Conservation (phyloP, 2,888 invertebrate species). For the Standfussiana lucernea region DNA sequence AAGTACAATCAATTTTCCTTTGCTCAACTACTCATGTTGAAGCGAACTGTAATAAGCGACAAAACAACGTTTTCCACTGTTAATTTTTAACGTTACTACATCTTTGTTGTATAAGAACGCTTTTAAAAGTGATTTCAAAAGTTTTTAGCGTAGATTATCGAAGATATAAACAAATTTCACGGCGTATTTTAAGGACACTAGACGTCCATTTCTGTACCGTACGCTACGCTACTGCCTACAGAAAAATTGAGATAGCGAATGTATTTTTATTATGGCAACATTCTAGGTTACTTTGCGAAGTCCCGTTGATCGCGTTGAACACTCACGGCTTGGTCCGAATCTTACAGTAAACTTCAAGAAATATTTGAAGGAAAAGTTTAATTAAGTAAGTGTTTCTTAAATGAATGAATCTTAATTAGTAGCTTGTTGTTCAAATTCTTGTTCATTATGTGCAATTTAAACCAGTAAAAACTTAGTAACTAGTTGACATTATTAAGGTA, state of each 20-base stretch:
- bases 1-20: constrained; percentile 69
- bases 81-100: constrained; percentile 85
- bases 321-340: constrained; percentile 64
- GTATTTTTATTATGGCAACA: constrained; percentile 86
- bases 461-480: not conserved
- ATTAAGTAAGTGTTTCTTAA: not conserved
- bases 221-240: constrained; percentile 88
- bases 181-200: constrained; percentile 78
- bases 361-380: not conserved
- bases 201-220: constrained; percentile 89
- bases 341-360: rapidly evolving
- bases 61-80: constrained; percentile 80
- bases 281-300: constrained; percentile 69
- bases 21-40: constrained; percentile 65
- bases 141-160: constrained; percentile 88
- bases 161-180: constrained; percentile 89
- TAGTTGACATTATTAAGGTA: not conserved
- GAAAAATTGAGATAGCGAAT: constrained; percentile 83
- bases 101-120: constrained; percentile 79
- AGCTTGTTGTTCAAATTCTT: not conserved
- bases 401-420: not conserved
- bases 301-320: constrained; percentile 54
- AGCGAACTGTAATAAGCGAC: constrained; percentile 77
- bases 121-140: constrained; percentile 89
- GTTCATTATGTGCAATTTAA: not conserved